Evolutionary conservation across 2,113 vertebrate genomes (phyloP).

Genomic region (Heterotis niloticus): DNA sequence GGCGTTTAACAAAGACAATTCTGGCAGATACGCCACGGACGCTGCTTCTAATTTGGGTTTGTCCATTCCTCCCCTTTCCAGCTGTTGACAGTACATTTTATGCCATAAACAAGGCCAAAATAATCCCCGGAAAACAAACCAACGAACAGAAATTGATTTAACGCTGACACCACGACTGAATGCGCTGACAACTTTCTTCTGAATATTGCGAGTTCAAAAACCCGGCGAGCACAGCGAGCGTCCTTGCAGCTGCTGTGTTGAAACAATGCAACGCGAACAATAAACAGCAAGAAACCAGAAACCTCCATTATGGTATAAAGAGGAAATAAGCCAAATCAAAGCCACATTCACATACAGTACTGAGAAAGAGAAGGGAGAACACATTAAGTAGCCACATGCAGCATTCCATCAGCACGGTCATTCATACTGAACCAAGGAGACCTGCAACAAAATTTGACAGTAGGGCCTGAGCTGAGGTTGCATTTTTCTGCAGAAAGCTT

Average conservation of each 20-base stretch:
- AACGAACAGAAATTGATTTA: neutral
- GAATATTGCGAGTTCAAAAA: too few species aligned
- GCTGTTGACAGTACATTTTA: neutral
- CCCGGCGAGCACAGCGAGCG: too few species aligned
- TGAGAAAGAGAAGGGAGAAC: too few species aligned
- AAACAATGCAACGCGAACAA: neutral
- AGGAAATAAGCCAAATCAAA: neutral
- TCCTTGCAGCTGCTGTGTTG: neutral
- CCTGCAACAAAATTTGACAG: neutral
- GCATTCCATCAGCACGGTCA: neutral
- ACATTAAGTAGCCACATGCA: neutral
- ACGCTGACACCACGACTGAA: neutral
- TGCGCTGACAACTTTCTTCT: neutral
- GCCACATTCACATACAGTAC: neutral
- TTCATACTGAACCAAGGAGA: neutral
- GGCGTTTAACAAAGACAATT: neutral
- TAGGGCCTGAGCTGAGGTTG: neutral
- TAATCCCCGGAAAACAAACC: too few species aligned
- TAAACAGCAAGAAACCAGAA: neutral
- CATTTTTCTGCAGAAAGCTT: neutral
- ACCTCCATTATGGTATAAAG: neutral
- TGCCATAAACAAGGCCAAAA: neutral
- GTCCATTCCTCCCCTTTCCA: neutral
- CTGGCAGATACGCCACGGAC: neutral
- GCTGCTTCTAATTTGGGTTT: neutral